Conservation (phyloP, 2,113 vertebrate species). For the Alectura lathami region DNA sequence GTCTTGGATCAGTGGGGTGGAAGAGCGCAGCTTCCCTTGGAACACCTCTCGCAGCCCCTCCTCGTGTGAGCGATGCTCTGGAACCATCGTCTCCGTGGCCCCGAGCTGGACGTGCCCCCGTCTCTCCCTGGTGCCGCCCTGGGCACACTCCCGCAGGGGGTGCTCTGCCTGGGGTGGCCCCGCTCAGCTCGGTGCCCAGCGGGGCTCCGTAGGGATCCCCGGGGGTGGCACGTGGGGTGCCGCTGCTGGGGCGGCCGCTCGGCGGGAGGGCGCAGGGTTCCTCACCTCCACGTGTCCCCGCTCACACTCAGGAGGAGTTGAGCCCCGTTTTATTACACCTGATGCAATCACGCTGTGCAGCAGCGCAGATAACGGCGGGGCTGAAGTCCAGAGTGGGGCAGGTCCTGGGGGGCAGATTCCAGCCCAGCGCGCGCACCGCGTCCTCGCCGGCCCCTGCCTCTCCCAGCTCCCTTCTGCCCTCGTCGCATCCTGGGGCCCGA, state of each 20-base stretch:
- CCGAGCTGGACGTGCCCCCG: fast-evolving
- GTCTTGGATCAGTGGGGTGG: fast-evolving
- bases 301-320: fast-evolving
- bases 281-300: fast-evolving
- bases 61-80: background rate
- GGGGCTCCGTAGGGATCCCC: background rate
- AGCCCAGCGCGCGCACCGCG: background rate
- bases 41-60: background rate
- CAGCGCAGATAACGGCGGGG: background rate
- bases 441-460: background rate
- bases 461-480: fast-evolving
- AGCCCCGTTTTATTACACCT: background rate
- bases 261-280: background rate
- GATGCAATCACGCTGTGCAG: background rate
- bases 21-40: background rate
- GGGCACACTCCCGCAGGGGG: background rate
- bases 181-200: background rate
- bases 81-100: background rate
- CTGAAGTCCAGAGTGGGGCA: constrained; percentile 39
- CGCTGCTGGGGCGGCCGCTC: background rate
- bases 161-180: background rate
- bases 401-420: background rate
- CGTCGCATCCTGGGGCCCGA: fast-evolving
- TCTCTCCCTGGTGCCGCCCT: background rate
- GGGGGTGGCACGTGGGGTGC: background rate